Conservation (phyloP, 2,113 vertebrate species). For the Prionailurus viverrinus region DNA sequence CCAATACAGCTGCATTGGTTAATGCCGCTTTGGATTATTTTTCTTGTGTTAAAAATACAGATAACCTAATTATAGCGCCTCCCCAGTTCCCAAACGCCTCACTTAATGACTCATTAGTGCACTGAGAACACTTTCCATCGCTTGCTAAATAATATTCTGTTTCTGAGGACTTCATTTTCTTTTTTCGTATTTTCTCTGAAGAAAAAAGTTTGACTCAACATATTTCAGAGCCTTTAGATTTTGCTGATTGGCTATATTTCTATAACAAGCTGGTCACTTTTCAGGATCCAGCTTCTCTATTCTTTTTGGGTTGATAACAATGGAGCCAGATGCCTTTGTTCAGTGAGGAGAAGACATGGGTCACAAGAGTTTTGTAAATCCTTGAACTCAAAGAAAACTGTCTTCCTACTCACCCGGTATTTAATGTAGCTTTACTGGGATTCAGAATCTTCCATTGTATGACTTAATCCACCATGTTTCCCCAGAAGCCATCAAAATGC, state of each 20-base stretch:
- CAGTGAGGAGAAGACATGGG: neutral
- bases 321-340: constrained; percentile 11
- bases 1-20: constrained; percentile 83
- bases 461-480: neutral
- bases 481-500: neutral
- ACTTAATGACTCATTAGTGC: constrained; percentile 83
- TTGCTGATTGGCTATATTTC: constrained; percentile 77
- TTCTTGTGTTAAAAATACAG: constrained; percentile 84
- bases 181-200: constrained; percentile 70
- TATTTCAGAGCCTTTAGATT: constrained; percentile 72
- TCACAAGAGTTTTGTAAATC: neutral
- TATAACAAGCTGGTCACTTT: constrained; percentile 70
- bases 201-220: constrained; percentile 81
- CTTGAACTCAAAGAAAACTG: constrained; percentile 34
- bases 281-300: constrained; percentile 21
- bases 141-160: constrained; percentile 81
- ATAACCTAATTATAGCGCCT: constrained; percentile 83
- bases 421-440: neutral
- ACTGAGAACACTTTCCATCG: constrained; percentile 76
- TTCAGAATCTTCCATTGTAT: neutral
- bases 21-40: constrained; percentile 77
- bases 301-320: constrained; percentile 54
- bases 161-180: constrained; percentile 83
- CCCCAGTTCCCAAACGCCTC: constrained; percentile 81
- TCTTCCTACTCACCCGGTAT: neutral